Conservation (phyloP, 2,888 invertebrate genomes). For the Drosophila anomalata region DNA sequence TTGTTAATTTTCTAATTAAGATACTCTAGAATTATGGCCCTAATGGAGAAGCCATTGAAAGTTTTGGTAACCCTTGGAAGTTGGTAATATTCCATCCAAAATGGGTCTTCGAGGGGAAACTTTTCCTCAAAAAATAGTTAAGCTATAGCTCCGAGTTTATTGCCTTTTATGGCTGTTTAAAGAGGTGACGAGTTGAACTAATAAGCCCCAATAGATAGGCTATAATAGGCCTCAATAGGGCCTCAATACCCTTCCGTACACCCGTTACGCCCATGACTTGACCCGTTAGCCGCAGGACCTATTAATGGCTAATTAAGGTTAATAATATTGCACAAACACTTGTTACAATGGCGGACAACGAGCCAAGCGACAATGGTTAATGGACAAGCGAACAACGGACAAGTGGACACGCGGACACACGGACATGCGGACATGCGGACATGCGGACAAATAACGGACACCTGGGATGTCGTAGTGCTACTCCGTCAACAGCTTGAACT, state of each 20-base stretch:
- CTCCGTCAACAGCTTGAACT: constrained; percentile 48
- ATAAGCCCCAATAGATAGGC: not conserved
- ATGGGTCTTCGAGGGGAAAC: constrained; percentile 3
- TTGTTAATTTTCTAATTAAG: too few species aligned
- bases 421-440: constrained; percentile 1
- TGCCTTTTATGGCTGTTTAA: not conserved
- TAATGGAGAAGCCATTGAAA: constrained; percentile 11
- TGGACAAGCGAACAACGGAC: constrained; percentile 9
- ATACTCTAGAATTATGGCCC: constrained; percentile 10
- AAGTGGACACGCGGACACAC: constrained; percentile 3
- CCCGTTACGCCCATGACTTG: not conserved
- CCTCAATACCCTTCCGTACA: not conserved
- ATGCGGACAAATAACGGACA: constrained; percentile 22
- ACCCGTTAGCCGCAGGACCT: constrained; percentile 10
- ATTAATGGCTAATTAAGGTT: constrained; percentile 66
- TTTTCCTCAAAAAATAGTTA: not conserved
- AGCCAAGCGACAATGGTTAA: constrained; percentile 6
- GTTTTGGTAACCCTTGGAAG: not conserved
- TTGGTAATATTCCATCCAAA: not conserved
- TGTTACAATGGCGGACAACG: constrained; percentile 23
- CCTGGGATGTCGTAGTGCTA: constrained; percentile 10
- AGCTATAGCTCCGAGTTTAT: too few species aligned
- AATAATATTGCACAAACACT: constrained; percentile 59
- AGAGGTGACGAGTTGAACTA: not conserved
- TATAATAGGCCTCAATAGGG: not conserved